Evolutionary conservation across 2,113 vertebrate genomes (phyloP).

Genomic region (Planiliza haematocheilus): DNA sequence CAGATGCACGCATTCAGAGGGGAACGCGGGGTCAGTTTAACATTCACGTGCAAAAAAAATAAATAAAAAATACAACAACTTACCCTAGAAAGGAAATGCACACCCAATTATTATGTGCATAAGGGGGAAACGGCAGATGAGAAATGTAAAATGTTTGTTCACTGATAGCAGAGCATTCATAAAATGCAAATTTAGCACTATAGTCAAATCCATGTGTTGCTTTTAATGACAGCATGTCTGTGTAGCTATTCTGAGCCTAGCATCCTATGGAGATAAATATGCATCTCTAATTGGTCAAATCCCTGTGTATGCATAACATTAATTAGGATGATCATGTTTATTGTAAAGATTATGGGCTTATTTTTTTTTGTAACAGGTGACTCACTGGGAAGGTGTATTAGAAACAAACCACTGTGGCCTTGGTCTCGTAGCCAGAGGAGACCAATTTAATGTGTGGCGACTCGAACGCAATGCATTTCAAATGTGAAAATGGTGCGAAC

Average conservation of each 20-base stretch:
- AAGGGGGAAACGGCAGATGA: constrained; percentile 42
- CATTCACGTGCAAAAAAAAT: constrained; percentile 62
- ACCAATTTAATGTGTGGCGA: constrained; percentile 46
- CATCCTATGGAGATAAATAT: constrained; percentile 62
- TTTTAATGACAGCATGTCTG: constrained; percentile 31
- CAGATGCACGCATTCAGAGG: constrained; percentile 71
- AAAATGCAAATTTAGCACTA: constrained; percentile 51
- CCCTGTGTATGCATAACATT: constrained; percentile 74
- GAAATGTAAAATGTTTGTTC: constrained; percentile 61
- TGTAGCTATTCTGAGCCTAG: constrained; percentile 51
- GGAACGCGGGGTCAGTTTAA: constrained; percentile 75
- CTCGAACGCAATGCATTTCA: constrained; percentile 60
- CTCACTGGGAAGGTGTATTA: constrained; percentile 67
- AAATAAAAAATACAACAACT: constrained; percentile 65
- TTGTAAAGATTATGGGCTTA: constrained; percentile 80
- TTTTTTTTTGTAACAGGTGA: constrained; percentile 76
- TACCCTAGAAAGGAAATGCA: constrained; percentile 63
- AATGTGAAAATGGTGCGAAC: constrained; percentile 65
- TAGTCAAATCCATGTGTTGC: constrained; percentile 27
- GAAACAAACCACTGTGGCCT: constrained; percentile 55
- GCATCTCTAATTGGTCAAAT: constrained; percentile 79
- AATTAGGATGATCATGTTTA: constrained; percentile 82
- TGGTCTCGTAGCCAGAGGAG: constrained; percentile 47
- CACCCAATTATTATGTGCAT: constrained; percentile 61
- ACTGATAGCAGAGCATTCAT: constrained; percentile 49